Base-by-base conservation (phyloP, 2,888 invertebrate species). In the Oscheius sp. region DNA sequence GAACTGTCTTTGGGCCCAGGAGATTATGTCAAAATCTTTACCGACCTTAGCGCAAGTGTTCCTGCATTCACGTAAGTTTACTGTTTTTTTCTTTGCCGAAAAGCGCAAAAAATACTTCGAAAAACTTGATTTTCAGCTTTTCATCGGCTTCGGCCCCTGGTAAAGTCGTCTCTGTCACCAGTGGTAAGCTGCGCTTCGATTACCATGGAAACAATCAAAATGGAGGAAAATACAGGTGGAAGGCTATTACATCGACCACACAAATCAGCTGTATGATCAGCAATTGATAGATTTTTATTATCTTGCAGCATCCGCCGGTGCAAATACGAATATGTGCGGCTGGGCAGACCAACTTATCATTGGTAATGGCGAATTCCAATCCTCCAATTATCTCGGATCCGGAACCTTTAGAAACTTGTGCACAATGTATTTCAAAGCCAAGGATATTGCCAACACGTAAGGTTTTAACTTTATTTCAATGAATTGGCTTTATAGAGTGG, bases 211-310 rank as follows among this genome's bases (percentile, higher is more conserved):
- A 49, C 13, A 49, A 49, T 13, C 49, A 5, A 5, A 18, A 16
- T 18, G 49, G 49, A 21, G 49, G 49, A 49, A 49, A 49, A 5
- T 49, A 49, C 49, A 49, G 49, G 13, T 49, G 49, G 49, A 49
- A 21, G 49, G 49, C 49, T 13, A 35, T 35, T 35, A 35, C 35
- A 3, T 35, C 35, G 9, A 35, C 35, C 9, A 9, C 35, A 3
- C 5, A 6, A 6, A 35, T 35, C 5, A 35, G 9, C 9, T 6
- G 35, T 35, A 35, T 6, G 35, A 6, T 35, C 35, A 35, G 35
- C 5, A 35, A 6, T 9, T 35, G 9, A 3, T 9, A 35, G 35
- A 9, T 6, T 35, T n/a, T n/a, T n/a, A n/a, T n/a, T n/a, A n/a
- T n/a, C n/a, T n/a, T n/a, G n/a, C n/a, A n/a, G n/a, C n/a, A n/a